A percentile compares a stretch with the other conserved stretches of the same genome.
These are phyloP conservation scores for Passer montanus DNA, from an alignment of 2,113 vertebrate species.

Conservation along the genomic window DNA sequence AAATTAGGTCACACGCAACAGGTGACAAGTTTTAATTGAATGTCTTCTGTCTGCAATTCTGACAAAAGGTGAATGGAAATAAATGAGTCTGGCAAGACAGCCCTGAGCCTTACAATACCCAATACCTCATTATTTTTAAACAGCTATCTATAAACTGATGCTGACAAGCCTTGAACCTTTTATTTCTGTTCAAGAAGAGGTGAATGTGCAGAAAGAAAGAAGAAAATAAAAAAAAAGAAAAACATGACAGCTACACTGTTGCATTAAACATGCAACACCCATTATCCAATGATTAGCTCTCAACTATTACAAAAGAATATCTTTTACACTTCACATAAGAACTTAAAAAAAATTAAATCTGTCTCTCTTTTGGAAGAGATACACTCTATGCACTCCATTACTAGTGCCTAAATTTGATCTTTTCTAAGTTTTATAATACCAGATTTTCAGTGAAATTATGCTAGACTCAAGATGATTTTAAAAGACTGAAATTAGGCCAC, in stretches of 20 bases:
- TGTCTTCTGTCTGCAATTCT: constrained; percentile 81
- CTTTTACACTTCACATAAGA: constrained; percentile 13
- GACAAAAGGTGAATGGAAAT: constrained; percentile 84
- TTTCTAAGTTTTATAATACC: background rate
- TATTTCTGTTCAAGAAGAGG: constrained; percentile 78
- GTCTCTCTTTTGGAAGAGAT: background rate
- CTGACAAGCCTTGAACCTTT: constrained; percentile 83
- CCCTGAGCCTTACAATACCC: constrained; percentile 82
- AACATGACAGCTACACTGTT: constrained; percentile 43
- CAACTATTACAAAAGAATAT: constrained; percentile 54
- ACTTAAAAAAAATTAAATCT: background rate
- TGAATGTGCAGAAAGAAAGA: constrained; percentile 42
- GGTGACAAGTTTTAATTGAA: constrained; percentile 84
- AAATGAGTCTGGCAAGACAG: constrained; percentile 83
- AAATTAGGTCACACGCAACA: constrained; percentile 80
- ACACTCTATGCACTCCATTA: background rate
- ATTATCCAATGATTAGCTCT: constrained; percentile 50
- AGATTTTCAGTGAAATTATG: background rate
- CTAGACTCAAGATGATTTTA: background rate
- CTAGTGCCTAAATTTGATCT: background rate
- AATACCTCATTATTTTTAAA: constrained; percentile 87
- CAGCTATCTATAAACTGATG: constrained; percentile 86
- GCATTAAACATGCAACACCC: constrained; percentile 67
- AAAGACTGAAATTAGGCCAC: background rate
- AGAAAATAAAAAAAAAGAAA: background rate